Evolutionary conservation across 2,113 vertebrate genomes (phyloP), one percentile per base, ranked within the genome.

Genomic region (Brachyhypopomus gauderio): DNA sequence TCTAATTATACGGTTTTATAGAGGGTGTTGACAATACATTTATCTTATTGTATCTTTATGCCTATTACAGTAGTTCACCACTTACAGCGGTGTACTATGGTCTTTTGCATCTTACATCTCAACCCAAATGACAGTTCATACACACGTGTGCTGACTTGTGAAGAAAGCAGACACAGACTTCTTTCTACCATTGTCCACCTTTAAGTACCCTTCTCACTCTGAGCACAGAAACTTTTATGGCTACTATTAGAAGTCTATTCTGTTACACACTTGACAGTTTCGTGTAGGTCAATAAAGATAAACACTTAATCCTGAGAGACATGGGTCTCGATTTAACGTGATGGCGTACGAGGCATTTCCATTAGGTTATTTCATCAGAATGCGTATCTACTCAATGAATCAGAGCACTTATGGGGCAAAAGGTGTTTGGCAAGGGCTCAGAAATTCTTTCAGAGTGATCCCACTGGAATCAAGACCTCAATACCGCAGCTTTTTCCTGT

Each of bases 401-500:
- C 81, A 85, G 85, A 87, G 86, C 84, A 83, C 86, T 81, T 19
- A 5, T 81, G 85, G 83, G 76, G 78, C 87, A 85, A 9, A 78
- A 75, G 34, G 66, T 72, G 59, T 56, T 83, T 90, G 91, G 91
- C 86, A 27, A 70, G 74, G 74, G 16, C 23, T 86, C 89, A 91
- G 3, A 87, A 89, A 88, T 83, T 48, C 87, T 90, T 82, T 87
- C 88, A 84, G 85, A 88, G 85, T 90, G 85, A 89, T 89, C 85
- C 78, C 81, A 83, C 78, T 80, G 79, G 85, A 89, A 86, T 88
- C 86, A 91, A 88, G 87, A 88, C 76, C 85, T 85, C 84, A 85
- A 77, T 85, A 85, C 84, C 88, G 85, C 90, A 88, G 87, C 88
- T 69, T 88, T 66, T 90, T 91, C 88, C 91, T 91, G 88, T 91